Evolutionary conservation across 2,888 invertebrate species (phyloP).

Genomic region (Amblyjoppa fuscipennis): DNA sequence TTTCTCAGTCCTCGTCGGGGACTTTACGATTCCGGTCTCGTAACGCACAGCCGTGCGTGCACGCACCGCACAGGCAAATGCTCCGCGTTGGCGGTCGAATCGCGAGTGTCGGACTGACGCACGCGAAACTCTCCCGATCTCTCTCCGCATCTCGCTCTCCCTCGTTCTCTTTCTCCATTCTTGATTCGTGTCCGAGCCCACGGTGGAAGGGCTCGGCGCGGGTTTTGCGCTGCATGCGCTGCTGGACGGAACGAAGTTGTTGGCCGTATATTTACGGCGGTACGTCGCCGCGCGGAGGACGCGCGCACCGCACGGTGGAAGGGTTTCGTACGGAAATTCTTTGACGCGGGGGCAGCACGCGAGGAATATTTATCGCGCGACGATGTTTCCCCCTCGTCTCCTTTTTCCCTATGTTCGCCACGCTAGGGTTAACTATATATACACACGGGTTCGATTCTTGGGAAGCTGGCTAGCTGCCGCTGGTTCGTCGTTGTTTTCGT

Average conservation of each 20-base stretch:
- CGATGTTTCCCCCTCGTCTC: constrained; percentile 41
- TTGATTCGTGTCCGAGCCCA: not conserved
- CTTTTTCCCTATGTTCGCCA: constrained; percentile 6
- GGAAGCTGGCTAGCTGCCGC: constrained; percentile 47
- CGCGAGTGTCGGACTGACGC: constrained; percentile 71
- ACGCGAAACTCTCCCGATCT: constrained; percentile 56
- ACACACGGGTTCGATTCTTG: constrained; percentile 50
- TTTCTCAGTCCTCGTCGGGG: constrained; percentile 31
- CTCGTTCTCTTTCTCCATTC: constrained; percentile 31
- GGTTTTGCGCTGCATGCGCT: constrained; percentile 46
- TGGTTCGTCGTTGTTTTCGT: constrained; percentile 4
- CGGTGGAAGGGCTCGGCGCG: constrained; percentile 28
- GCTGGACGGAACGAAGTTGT: constrained; percentile 70
- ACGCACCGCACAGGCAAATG: constrained; percentile 66
- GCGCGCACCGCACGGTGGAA: constrained; percentile 47
- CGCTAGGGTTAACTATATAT: constrained; percentile 35
- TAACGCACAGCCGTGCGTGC: constrained; percentile 65
- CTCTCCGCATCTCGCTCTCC: constrained; percentile 7
- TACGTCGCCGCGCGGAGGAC: constrained; percentile 56
- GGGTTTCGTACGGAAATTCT: constrained; percentile 71
- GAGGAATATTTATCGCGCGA: constrained; percentile 72
- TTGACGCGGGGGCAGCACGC: constrained; percentile 71
- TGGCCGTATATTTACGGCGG: constrained; percentile 69
- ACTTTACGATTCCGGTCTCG: constrained; percentile 78
- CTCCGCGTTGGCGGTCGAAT: constrained; percentile 65